Percentiles rank a stretch among this genome's conserved stretches.
phyloP scores from a whole-genome alignment of 2,113 vertebrate genomes.

The Nannospalax galili region DNA sequence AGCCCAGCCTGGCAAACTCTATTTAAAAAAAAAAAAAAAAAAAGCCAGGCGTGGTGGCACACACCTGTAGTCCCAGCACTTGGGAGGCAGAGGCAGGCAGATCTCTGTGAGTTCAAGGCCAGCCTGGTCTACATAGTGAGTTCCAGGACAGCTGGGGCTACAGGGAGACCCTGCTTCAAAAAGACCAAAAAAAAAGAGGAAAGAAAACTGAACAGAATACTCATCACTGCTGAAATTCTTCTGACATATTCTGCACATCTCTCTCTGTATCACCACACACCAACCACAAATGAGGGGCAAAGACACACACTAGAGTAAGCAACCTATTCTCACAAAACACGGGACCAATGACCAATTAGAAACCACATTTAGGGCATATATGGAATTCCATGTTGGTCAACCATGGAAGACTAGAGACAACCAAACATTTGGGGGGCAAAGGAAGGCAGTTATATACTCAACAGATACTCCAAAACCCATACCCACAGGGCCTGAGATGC shows the following conservation, averaged over 20 bases:
- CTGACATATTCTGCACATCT: neutral
- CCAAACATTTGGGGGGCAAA: neutral
- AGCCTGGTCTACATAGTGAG: too few species aligned
- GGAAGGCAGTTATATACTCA: neutral
- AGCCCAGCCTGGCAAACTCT: neutral
- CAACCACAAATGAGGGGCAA: neutral
- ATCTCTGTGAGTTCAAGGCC: too few species aligned
- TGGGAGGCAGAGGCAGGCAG: too few species aligned
- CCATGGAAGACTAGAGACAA: neutral
- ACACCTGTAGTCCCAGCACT: too few species aligned
- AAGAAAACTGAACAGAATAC: neutral
- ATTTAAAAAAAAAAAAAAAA: neutral
- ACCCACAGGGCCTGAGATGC: neutral
- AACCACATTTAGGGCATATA: neutral
- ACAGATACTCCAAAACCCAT: neutral
- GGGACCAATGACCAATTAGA: neutral
- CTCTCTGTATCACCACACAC: neutral
- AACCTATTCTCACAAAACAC: neutral
- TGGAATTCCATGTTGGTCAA: neutral
- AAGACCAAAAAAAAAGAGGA: too few species aligned
- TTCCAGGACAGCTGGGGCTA: too few species aligned
- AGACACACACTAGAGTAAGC: neutral
- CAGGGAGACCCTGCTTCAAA: too few species aligned
- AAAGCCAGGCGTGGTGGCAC: too few species aligned
- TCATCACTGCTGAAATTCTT: neutral